Percentiles rank a stretch among this genome's conserved stretches.
These are phyloP conservation scores for Leptocoma aspasia DNA, from an alignment of 2,113 vertebrate genomes.

Conservation along the genomic window DNA sequence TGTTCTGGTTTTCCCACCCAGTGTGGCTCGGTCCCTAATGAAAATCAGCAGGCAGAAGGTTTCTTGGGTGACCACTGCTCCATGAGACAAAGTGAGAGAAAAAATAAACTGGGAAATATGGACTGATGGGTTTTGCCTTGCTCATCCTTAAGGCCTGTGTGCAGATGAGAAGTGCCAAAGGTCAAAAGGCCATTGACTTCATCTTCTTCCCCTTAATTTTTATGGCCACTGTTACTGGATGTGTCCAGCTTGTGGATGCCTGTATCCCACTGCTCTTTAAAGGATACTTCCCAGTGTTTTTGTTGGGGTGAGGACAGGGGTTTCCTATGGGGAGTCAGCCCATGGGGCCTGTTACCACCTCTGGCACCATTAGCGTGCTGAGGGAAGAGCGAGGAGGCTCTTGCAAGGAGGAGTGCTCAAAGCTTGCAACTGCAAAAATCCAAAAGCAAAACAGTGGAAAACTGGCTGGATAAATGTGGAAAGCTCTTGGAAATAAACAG, in stretches of 20 bases:
- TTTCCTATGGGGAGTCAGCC: neutral
- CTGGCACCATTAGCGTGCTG: neutral
- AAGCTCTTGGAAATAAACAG: constrained; percentile 10
- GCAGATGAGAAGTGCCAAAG: neutral
- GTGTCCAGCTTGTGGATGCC: neutral
- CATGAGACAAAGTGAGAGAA: neutral
- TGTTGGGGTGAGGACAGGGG: neutral
- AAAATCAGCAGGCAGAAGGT: neutral
- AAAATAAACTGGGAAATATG: neutral
- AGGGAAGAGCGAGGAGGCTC: neutral
- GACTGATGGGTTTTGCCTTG: neutral
- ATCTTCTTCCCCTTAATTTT: neutral
- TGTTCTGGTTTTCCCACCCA: neutral
- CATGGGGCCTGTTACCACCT: neutral
- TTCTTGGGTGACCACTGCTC: neutral
- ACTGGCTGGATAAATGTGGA: neutral
- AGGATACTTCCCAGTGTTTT: neutral
- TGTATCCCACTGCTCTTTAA: neutral
- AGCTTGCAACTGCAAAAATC: neutral
- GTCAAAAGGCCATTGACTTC: neutral
- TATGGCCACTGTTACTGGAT: neutral
- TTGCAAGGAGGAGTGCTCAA: neutral
- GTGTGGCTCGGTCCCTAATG: rapidly evolving
- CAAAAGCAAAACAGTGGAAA: constrained; percentile 1
- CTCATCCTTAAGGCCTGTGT: neutral